Evolutionary conservation across 1,140 invertebrate species (phyloP).

Genomic region (Pseudoatta argentina): DNA sequence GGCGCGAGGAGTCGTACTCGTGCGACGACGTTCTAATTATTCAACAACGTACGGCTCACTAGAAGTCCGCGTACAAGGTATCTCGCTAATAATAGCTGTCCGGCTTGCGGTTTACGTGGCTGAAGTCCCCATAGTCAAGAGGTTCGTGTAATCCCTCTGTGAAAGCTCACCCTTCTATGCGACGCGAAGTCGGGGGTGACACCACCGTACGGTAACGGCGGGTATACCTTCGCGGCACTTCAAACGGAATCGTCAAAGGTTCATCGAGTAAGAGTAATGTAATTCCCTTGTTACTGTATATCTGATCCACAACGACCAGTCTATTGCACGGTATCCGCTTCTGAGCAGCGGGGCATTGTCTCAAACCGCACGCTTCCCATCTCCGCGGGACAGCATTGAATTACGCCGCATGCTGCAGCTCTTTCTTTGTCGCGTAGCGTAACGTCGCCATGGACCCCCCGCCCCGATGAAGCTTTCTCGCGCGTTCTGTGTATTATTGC

Average conservation of each 20-base stretch:
- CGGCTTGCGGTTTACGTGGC: conserved; percentile 82
- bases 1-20: conserved; percentile 62
- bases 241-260: conserved; percentile 86
- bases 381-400: conserved; percentile 59
- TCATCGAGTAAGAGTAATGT: conserved; percentile 81
- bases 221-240: conserved; percentile 75
- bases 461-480: conserved; percentile 32
- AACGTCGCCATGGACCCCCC: conserved; percentile 39
- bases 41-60: conserved; percentile 74
- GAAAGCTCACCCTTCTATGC: conserved; percentile 79
- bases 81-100: conserved; percentile 83
- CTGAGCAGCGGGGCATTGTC: conserved; percentile 55
- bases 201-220: conserved; percentile 62
- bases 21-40: conserved; percentile 79
- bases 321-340: conserved; percentile 61
- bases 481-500: conserved; percentile 30
- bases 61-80: conserved; percentile 71
- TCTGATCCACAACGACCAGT: conserved; percentile 57
- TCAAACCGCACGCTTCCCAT: conserved; percentile 61
- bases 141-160: conserved; percentile 84
- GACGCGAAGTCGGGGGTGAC: conserved; percentile 78
- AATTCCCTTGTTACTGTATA: conserved; percentile 81
- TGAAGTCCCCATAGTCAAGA: conserved; percentile 77
- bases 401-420: conserved; percentile 38
- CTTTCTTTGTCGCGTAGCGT: conserved; percentile 52